phyloP scores from a whole-genome alignment of 2,888 invertebrate genomes.

The Drosophila emarginata region DNA sequence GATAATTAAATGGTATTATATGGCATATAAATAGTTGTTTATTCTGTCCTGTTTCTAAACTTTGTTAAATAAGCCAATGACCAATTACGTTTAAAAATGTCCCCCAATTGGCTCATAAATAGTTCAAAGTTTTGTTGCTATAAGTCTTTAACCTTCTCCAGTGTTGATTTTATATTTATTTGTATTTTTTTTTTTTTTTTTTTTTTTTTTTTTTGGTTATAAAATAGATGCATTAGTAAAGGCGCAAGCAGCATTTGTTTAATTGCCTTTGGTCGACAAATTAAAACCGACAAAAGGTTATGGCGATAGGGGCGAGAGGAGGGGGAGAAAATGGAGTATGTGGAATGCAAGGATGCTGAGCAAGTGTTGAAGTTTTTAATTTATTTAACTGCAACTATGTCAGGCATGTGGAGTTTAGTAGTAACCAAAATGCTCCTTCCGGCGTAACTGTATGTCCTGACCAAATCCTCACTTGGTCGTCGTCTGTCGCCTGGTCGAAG shows the following conservation, averaged over 20 bases:
- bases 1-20: too few relatives aligned
- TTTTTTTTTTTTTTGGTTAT: too few relatives aligned
- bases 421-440: neutral
- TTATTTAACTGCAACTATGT: constrained; percentile 58
- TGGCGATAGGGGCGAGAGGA: constrained; percentile 2
- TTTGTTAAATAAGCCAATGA: too few relatives aligned
- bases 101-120: too few relatives aligned
- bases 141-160: too few relatives aligned
- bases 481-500: constrained; percentile 26
- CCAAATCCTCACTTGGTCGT: constrained; percentile 1
- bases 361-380: constrained; percentile 64
- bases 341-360: constrained; percentile 21
- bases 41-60: too few relatives aligned
- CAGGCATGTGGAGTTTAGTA: constrained; percentile 23
- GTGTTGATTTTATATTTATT: too few relatives aligned
- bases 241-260: constrained; percentile 43
- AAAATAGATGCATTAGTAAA: constrained; percentile 7
- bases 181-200: too few relatives aligned
- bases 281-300: constrained; percentile 48
- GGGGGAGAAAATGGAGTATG: too few relatives aligned
- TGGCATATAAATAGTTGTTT: too few relatives aligned
- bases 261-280: constrained; percentile 58
- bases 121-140: too few relatives aligned
- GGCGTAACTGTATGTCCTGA: neutral
- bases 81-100: too few relatives aligned